Evolutionary conservation across 2,113 vertebrate genomes (phyloP).

Genomic region (Procavia capensis): DNA sequence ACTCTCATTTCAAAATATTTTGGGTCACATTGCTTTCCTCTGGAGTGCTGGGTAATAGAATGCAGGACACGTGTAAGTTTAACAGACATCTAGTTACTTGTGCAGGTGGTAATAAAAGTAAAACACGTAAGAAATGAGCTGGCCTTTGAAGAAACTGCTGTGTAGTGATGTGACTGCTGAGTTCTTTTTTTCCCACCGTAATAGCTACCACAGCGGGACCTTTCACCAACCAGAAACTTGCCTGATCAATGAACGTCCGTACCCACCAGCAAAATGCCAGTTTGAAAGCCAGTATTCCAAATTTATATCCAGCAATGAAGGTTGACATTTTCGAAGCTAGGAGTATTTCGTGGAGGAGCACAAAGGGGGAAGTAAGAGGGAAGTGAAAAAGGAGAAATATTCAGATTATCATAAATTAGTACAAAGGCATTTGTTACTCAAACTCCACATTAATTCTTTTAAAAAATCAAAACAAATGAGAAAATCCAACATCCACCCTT

Average conservation of each 20-base stretch:
- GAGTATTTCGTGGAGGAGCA: background rate
- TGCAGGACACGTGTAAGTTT: background rate
- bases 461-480: background rate
- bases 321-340: conserved; percentile 33
- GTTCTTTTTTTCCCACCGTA: background rate
- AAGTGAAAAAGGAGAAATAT: background rate
- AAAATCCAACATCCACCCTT: background rate
- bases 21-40: background rate
- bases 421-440: background rate
- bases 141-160: background rate
- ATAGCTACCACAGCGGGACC: background rate
- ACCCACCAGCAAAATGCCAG: background rate
- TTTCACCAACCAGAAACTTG: background rate
- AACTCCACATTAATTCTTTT: background rate
- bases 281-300: background rate
- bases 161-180: background rate
- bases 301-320: background rate
- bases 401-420: background rate
- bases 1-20: background rate
- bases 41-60: background rate
- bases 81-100: background rate
- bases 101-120: background rate
- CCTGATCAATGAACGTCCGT: background rate
- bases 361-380: background rate
- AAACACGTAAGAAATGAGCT: conserved; percentile 6